Conservation (phyloP, 2,888 invertebrate genomes). For the Epinotia brunnichana region DNA sequence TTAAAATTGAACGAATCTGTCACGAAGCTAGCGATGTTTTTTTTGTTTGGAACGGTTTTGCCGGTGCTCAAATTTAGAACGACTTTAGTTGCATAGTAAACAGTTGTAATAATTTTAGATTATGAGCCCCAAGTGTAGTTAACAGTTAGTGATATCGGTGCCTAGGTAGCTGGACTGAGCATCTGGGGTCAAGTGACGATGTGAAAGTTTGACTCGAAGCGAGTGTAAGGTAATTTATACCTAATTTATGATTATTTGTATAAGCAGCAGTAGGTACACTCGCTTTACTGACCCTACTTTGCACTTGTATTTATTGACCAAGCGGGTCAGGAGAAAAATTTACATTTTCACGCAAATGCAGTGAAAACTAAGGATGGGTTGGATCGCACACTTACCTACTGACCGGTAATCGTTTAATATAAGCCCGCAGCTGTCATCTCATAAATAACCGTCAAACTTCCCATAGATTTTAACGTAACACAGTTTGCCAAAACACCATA, state of each 20-base stretch:
- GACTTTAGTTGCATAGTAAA: neutral
- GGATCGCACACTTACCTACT: too few species aligned
- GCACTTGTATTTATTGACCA: neutral
- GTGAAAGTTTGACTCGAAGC: constrained; percentile 22
- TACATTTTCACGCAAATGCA: neutral
- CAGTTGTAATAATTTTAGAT: neutral
- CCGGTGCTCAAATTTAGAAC: constrained; percentile 15
- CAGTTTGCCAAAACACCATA: neutral
- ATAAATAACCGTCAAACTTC: too few species aligned
- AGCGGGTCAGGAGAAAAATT: neutral
- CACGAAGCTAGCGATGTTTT: neutral
- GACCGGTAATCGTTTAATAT: too few species aligned
- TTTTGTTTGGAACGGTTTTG: constrained; percentile 8
- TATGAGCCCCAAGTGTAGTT: neutral
- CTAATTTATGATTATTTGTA: constrained; percentile 29
- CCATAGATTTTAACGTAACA: too few species aligned
- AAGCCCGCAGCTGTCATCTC: too few species aligned
- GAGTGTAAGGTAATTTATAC: constrained; percentile 17
- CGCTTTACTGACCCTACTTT: neutral
- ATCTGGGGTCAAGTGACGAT: constrained; percentile 14
- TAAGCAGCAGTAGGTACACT: neutral
- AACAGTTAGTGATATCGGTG: constrained; percentile 11
- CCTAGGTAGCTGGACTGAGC: neutral
- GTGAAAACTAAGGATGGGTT: neutral
- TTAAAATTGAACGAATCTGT: neutral